These are phyloP conservation scores for Pachyuromys duprasi DNA, from an alignment of 2,797 vertebrate genomes.

Conservation along the genomic window DNA sequence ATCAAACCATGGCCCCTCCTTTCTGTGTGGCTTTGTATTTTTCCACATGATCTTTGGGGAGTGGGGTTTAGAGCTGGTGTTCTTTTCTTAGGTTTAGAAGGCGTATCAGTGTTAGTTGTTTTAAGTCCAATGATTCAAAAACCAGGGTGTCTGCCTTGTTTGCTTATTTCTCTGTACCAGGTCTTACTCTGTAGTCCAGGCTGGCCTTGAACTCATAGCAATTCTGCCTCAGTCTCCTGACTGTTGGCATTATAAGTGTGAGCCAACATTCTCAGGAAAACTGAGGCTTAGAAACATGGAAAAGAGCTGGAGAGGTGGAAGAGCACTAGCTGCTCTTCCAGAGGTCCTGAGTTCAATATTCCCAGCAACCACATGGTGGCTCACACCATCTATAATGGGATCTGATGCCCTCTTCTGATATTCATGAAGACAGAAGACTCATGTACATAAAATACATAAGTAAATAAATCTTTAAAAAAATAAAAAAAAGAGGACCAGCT, in stretches of 20 bases:
- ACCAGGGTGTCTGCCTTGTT: not conserved
- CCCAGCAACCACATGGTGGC: no score
- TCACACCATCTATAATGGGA: no score
- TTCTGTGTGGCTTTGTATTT: not conserved
- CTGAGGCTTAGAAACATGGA: conserved; percentile 2
- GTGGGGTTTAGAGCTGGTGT: not conserved
- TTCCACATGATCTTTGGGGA: not conserved
- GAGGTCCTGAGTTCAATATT: no score
- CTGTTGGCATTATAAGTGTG: not conserved
- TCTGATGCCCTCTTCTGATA: no score
- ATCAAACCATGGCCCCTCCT: not conserved
- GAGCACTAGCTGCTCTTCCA: no score
- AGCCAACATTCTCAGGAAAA: not conserved
- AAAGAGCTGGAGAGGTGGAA: not conserved
- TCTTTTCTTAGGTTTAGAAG: conserved; percentile 27
- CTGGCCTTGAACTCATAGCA: not conserved
- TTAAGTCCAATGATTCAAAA: conserved; percentile 6
- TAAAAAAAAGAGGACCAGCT: no score
- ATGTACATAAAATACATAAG: no score
- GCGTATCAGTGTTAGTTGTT: not conserved
- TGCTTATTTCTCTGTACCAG: not conserved
- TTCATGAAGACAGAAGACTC: no score
- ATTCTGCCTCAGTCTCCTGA: not conserved
- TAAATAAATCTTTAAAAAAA: no score
- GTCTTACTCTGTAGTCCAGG: not conserved